A percentile compares a stretch with the other conserved stretches of the same genome.
These are phyloP conservation scores for Atta colombica DNA, from an alignment of 1,140 invertebrate species.

Conservation along the genomic window DNA sequence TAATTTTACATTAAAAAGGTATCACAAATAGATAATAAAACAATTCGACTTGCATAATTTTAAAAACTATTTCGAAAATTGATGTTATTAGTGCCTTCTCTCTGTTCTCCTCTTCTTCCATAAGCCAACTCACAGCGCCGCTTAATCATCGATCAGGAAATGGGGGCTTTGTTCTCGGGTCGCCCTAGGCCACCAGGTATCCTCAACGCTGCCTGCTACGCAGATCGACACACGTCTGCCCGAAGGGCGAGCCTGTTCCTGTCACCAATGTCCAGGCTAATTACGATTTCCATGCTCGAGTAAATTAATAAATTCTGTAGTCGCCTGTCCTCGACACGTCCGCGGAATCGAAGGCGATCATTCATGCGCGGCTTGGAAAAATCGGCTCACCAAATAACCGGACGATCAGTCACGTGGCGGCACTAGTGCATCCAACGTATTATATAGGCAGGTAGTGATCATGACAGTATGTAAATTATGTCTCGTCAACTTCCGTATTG, in stretches of 20 bases:
- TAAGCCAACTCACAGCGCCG: constrained; percentile 36
- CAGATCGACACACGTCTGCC: constrained; percentile 77
- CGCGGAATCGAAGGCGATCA: constrained; percentile 66
- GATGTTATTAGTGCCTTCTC: constrained; percentile 1
- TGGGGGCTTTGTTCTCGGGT: constrained; percentile 65
- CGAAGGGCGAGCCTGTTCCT: constrained; percentile 83
- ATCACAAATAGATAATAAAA: too few species aligned
- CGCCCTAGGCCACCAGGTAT: constrained; percentile 71
- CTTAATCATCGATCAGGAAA: constrained; percentile 68
- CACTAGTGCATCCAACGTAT: constrained; percentile 34
- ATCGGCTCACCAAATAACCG: constrained; percentile 53
- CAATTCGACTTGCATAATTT: background rate
- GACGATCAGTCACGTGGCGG: constrained; percentile 68
- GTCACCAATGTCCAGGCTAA: constrained; percentile 86
- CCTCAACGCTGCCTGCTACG: constrained; percentile 57
- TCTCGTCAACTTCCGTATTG: constrained; percentile 30
- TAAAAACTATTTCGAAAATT: constrained; percentile 27
- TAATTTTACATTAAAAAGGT: background rate
- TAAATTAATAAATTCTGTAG: constrained; percentile 86
- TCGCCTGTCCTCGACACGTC: constrained; percentile 81
- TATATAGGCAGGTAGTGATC: constrained; percentile 60
- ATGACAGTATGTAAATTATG: constrained; percentile 63
- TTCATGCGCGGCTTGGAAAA: constrained; percentile 71
- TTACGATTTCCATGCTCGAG: constrained; percentile 86
- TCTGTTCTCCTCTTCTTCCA: constrained; percentile 19